Evolutionary conservation across 2,888 invertebrate species (phyloP), one percentile per base, ranked within the genome.

Genomic region (Nymphalis c-album): DNA sequence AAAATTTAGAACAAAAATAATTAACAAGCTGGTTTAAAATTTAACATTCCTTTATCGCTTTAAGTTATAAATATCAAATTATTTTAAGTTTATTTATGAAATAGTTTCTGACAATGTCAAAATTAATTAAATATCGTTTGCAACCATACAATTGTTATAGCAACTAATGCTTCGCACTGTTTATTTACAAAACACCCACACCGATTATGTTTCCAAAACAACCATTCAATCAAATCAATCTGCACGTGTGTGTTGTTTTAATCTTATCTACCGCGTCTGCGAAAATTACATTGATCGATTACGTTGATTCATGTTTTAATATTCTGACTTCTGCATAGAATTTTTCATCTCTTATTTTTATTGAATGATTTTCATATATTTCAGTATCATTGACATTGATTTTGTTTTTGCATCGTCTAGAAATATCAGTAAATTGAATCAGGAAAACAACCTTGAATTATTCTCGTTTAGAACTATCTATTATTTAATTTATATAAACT

Each of bases 201-300:
- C 59, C n/a, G 59, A 57, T 66, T 53, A 62, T 62, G 62, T 74
- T 70, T 67, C 51, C 65, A 71, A 68, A 67, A 74, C 73, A 68
- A 71, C 47, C 66, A 63, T 58, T 74, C 71, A 62, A 72, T 73
- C 72, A 73, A 64, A 68, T 65, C 50, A 58, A 53, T 20, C 59
- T 60, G 63, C 64, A 60, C 67, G 64, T 64, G 62, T 70, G 35
- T 73, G 55, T 67, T 64, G 57, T 59, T 46, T 64, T 51, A 66
- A 61, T 67, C 68, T 71, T 68, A 71, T 70, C 71, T 63, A 47
- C 26, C 40, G 10, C 40, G 47, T 60, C 48, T 58, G 31, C 26
- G 53, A 63, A 69, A 70, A 66, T 26, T 67, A 68, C 61, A 69
- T 57, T 64, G 69, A 67, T 67, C 47, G 60, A 73, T 69, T 51